A percentile compares a stretch with the other conserved stretches of the same genome.
Conservation (phyloP, 2,888 invertebrate genomes). For the Eupithecia exiguata region DNA sequence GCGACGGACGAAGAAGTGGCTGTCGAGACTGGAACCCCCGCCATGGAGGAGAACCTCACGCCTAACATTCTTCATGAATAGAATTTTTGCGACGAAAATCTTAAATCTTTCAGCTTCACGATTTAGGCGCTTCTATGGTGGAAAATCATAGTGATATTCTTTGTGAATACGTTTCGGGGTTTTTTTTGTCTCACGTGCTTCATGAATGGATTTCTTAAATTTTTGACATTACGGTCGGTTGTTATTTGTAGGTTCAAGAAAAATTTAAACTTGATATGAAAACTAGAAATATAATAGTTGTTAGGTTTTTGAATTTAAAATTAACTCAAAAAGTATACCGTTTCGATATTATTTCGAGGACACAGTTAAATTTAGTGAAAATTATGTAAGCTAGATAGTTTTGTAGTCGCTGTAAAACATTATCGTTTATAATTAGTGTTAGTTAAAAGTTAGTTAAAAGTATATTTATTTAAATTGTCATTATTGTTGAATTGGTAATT, state of each 20-base stretch:
- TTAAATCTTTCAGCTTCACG: background rate
- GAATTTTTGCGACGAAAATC: background rate
- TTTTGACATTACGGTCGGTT: no score
- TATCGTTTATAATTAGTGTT: background rate
- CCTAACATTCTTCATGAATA: constrained; percentile 50
- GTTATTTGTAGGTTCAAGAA: background rate
- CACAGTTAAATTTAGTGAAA: background rate
- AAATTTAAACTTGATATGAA: background rate
- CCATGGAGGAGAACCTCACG: constrained; percentile 50
- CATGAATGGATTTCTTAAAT: background rate
- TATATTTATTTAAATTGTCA: background rate
- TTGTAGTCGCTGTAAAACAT: background rate
- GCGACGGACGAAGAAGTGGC: constrained; percentile 38
- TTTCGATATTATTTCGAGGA: background rate
- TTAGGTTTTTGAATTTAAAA: no score
- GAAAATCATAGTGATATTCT: background rate
- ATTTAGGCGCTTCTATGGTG: background rate
- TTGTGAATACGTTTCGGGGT: background rate
- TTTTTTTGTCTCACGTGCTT: background rate
- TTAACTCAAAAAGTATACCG: background rate
- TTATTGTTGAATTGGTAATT: constrained; percentile 23
- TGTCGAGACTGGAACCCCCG: constrained; percentile 29
- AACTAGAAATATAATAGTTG: no score
- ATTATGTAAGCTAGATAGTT: background rate
- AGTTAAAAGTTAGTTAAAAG: background rate